Evolutionary conservation across 2,888 invertebrate species (phyloP).

Genomic region (Quadroppia sp.): DNA sequence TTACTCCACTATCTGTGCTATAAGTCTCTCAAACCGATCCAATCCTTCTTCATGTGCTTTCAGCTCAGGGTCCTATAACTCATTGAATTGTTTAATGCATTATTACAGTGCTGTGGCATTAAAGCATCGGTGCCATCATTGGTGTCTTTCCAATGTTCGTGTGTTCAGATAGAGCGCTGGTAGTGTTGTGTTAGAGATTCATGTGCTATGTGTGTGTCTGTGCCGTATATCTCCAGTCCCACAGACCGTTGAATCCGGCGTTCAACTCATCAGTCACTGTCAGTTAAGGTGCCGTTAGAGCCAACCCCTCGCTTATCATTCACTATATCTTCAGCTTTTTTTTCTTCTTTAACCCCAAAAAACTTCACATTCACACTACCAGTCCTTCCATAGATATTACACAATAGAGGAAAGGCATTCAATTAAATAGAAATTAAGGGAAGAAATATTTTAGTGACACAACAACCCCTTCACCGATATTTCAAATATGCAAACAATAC

Average conservation of each 20-base stretch:
- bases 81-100: not conserved
- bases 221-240: constrained; percentile 28
- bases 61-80: not conserved
- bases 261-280: constrained; percentile 22
- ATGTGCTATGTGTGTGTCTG: not conserved
- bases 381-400: not conserved
- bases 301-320: constrained; percentile 31
- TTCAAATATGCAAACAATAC: no score
- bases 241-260: constrained; percentile 28
- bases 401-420: not conserved
- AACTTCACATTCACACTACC: not conserved
- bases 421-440: not conserved
- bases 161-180: not conserved
- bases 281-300: constrained; percentile 27
- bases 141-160: not conserved
- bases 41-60: not conserved
- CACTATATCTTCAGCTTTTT: not conserved
- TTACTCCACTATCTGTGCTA: not conserved
- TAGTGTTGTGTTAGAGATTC: not conserved
- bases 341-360: constrained; percentile 17
- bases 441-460: not conserved
- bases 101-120: not conserved
- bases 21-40: not conserved
- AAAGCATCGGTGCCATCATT: not conserved
- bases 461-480: no score